phyloP scores from a whole-genome alignment of 2,797 vertebrate genomes.

The Halcyon badia region DNA sequence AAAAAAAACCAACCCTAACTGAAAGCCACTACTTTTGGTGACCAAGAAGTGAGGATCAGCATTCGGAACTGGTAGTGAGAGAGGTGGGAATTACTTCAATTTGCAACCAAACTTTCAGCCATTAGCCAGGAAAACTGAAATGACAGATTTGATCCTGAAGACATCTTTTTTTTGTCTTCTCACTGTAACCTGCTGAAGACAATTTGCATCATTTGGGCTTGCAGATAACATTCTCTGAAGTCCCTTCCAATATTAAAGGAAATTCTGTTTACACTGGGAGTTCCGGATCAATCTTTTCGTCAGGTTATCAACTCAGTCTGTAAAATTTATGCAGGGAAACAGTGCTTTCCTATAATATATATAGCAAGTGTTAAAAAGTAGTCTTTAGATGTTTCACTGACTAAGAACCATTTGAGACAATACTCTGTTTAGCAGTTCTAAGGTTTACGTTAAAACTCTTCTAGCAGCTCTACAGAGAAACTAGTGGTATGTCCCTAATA shows the following conservation, averaged over 20 bases:
- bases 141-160: background rate
- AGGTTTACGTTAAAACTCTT: background rate
- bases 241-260: background rate
- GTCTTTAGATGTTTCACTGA: background rate
- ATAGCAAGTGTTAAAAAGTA: background rate
- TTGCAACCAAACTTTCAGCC: background rate
- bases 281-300: background rate
- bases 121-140: background rate
- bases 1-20: background rate
- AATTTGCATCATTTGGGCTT: background rate
- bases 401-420: background rate
- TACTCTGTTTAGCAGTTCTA: background rate
- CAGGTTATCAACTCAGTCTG: background rate
- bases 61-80: background rate
- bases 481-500: background rate
- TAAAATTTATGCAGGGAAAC: background rate
- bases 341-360: background rate
- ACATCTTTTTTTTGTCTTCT: background rate
- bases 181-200: background rate
- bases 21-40: background rate
- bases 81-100: background rate
- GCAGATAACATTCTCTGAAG: background rate
- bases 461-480: background rate
- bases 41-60: background rate
- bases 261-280: background rate